phyloP scores from a whole-genome alignment of 64 coral and sea anemone genomes.

The Catalaphyllia jardinei region DNA sequence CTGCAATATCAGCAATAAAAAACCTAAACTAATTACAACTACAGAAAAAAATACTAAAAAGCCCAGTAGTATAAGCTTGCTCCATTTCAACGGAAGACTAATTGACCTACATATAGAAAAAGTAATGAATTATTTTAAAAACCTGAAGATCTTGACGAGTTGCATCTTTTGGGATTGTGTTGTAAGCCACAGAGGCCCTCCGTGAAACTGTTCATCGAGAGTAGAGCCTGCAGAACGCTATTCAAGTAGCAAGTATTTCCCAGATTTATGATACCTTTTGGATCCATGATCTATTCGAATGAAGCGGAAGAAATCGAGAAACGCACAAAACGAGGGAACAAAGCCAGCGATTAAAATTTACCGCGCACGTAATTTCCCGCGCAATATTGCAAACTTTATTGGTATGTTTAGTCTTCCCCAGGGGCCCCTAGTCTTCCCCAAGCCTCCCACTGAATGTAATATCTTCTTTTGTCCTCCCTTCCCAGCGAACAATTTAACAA shows the following conservation, averaged over 20 bases:
- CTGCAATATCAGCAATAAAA: too few relatives aligned
- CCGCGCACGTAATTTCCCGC: conserved; percentile 2
- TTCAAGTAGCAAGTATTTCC: conserved; percentile 19
- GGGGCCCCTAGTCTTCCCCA: too few relatives aligned
- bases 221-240: conserved; percentile 14
- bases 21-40: too few relatives aligned
- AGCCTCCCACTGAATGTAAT: too few relatives aligned
- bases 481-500: too few relatives aligned
- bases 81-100: too few relatives aligned
- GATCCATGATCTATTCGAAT: background rate
- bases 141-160: background rate
- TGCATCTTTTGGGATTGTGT: conserved; percentile 3
- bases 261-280: conserved; percentile 15
- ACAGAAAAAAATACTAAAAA: too few relatives aligned
- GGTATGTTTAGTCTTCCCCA: too few relatives aligned
- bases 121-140: conserved; percentile 20
- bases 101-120: conserved; percentile 7
- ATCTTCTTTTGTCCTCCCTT: too few relatives aligned
- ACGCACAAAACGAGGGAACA: background rate
- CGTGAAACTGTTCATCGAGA: background rate
- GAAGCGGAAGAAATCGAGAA: background rate
- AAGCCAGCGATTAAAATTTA: background rate
- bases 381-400: background rate
- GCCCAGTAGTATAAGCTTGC: too few relatives aligned
- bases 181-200: background rate